Evolutionary conservation across 1,140 invertebrate genomes (phyloP).

Genomic region (Matsumurasca onukii): DNA sequence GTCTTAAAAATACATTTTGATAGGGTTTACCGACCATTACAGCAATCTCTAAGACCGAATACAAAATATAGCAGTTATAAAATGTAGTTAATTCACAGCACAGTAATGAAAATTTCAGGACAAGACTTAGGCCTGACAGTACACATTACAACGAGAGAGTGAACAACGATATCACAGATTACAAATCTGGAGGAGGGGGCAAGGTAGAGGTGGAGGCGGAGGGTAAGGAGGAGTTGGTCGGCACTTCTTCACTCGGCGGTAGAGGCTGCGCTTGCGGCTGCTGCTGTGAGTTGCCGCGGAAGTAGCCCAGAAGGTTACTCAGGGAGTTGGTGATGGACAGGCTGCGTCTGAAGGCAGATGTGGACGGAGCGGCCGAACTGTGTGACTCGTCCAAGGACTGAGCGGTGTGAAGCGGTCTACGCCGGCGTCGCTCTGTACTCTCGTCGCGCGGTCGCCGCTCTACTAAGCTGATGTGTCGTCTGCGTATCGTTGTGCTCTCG

Average conservation of each 20-base stretch:
- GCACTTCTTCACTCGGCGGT: background rate
- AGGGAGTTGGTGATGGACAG: slow-evolving; percentile 20
- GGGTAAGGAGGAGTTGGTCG: slow-evolving; percentile 27
- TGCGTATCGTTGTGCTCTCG: background rate
- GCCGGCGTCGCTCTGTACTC: background rate
- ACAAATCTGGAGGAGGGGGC: slow-evolving; percentile 27
- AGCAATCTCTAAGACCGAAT: background rate
- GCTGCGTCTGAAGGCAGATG: slow-evolving; percentile 7
- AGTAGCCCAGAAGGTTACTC: slow-evolving; percentile 19
- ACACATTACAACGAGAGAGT: background rate
- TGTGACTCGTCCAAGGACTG: slow-evolving; percentile 26
- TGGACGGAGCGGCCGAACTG: background rate
- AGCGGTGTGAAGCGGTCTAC: background rate
- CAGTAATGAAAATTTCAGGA: background rate
- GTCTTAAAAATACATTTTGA: too few species aligned
- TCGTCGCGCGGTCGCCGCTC: background rate
- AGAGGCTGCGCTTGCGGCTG: background rate
- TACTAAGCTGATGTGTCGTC: background rate
- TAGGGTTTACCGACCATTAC: too few species aligned
- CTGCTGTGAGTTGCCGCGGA: slow-evolving; percentile 13
- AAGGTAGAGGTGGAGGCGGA: slow-evolving; percentile 14
- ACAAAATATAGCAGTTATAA: slow-evolving; percentile 17
- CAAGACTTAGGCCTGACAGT: slow-evolving; percentile 15
- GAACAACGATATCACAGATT: background rate
- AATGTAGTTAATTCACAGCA: slow-evolving; percentile 25